Percentiles rank a stretch among this genome's conserved stretches.
phyloP scores from a whole-genome alignment of 2,797 vertebrate genomes.

The Acanthis flammea region DNA sequence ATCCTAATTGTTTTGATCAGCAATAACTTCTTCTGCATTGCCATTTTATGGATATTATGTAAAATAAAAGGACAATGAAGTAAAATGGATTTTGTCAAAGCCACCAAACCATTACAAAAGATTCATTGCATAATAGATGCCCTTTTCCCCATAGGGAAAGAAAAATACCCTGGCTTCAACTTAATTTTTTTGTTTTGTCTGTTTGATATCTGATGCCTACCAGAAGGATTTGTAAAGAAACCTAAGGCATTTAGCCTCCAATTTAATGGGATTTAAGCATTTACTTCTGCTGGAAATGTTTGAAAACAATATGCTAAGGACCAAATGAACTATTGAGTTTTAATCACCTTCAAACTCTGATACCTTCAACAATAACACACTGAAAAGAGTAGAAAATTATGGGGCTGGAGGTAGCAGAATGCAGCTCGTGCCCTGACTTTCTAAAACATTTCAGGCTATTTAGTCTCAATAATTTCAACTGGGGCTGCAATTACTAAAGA shows the following conservation, averaged over 20 bases:
- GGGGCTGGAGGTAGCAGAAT: conserved; percentile 18
- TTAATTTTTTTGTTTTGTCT: conserved; percentile 52
- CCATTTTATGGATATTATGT: conserved; percentile 56
- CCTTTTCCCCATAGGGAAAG: conserved; percentile 52
- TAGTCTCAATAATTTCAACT: conserved; percentile 10
- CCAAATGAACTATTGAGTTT: not conserved
- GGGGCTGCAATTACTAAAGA: conserved; percentile 14
- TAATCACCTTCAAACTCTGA: conserved; percentile 44
- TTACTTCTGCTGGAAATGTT: conserved; percentile 46
- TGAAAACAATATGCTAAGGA: conserved; percentile 37
- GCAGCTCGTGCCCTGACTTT: not conserved
- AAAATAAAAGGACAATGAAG: conserved; percentile 60
- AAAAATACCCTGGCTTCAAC: conserved; percentile 57
- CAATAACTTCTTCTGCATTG: conserved; percentile 37
- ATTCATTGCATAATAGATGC: conserved; percentile 55
- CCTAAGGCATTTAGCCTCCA: conserved; percentile 40
- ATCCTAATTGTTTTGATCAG: conserved; percentile 32
- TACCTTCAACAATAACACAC: not conserved
- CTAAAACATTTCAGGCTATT: conserved; percentile 12
- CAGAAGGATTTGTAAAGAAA: conserved; percentile 61
- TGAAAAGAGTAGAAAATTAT: conserved; percentile 1
- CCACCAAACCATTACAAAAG: conserved; percentile 65
- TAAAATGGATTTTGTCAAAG: conserved; percentile 55
- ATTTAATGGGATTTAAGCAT: conserved; percentile 49
- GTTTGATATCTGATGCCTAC: conserved; percentile 64